Evolutionary conservation across 2,113 vertebrate species (phyloP), one percentile per base, ranked within the genome.

Genomic region (Taurulus bubalis): DNA sequence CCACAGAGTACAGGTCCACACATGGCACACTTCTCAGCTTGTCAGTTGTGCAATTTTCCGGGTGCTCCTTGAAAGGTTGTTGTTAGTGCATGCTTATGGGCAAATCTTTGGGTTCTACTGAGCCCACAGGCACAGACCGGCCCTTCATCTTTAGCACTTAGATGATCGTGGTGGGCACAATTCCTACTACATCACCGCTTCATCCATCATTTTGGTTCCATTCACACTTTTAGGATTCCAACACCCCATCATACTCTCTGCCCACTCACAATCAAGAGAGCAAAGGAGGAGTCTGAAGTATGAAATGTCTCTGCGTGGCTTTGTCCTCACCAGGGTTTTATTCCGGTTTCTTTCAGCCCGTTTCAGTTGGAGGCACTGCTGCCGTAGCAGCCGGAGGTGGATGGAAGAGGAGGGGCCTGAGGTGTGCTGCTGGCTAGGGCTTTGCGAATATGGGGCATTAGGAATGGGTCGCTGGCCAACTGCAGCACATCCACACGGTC

Each of bases 401-500:
- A 98, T 49, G 97, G 96, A 22, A 95, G 76, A 8, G 96, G 96
- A 80, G 96, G 94, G 64, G 94, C 95, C 36, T 95, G 93, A 69
- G 96, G 94, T 79, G 89, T 55, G 73, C 94, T 96, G 2, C 95
- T 96, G 84, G 96, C 96, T 71, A 97, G 95, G 2, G 97, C 96
- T 90, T 97, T 98, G 72, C 97, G 96, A 87, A 97, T 97, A 81
- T 97, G 96, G 78, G 97, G 97, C 95, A 97, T 95, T 75, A 98
- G 93, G 94, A 97, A 99, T 0, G 97, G 96, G 92, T 99, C 97
- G 82, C 96, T 96, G 89, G 97, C 96, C 93, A 98, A 87, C 94
- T 97, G 97, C 86, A 96, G 96, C 79, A 99, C 97, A 66, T 98
- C 97, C 78, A 98, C 97, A 40, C 97, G 95, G 71, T 98, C 97